These are phyloP conservation scores for Hippocampus barbouri DNA, from an alignment of 2,113 vertebrate species.

Conservation along the genomic window DNA sequence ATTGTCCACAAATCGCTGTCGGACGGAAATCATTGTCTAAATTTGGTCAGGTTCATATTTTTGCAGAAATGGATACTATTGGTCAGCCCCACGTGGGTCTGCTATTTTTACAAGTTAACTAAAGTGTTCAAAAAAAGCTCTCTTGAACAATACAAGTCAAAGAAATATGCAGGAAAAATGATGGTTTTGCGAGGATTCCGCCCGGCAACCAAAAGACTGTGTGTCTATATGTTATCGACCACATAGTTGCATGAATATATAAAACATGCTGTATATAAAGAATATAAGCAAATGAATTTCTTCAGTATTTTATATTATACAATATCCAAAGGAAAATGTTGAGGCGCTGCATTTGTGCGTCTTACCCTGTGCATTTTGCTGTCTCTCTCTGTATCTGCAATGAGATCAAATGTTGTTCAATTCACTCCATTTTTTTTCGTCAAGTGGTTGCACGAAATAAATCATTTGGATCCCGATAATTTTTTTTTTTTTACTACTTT, in stretches of 20 bases:
- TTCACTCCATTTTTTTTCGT: too few species aligned
- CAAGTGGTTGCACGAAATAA: too few species aligned
- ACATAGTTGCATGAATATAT: slow-evolving; percentile 44
- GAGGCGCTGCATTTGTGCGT: slow-evolving; percentile 38
- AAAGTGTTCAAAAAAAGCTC: background rate
- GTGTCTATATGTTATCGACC: slow-evolving; percentile 24
- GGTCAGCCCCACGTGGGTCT: background rate
- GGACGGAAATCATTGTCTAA: background rate
- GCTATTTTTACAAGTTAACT: background rate
- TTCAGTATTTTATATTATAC: slow-evolving; percentile 13
- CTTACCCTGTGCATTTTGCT: background rate
- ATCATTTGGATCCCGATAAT: too few species aligned
- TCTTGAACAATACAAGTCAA: background rate
- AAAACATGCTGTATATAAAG: slow-evolving; percentile 8
- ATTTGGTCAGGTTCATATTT: background rate
- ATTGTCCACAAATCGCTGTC: background rate
- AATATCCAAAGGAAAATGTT: slow-evolving; percentile 27
- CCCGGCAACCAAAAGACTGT: slow-evolving; percentile 1
- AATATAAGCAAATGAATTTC: background rate
- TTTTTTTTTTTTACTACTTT: too few species aligned
- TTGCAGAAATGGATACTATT: background rate
- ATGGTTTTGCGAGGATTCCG: background rate
- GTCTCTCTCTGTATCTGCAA: background rate
- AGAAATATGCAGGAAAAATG: background rate
- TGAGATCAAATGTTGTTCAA: too few species aligned